Conservation (phyloP, 2,113 vertebrate species). For the Scophthalmus maximus region DNA sequence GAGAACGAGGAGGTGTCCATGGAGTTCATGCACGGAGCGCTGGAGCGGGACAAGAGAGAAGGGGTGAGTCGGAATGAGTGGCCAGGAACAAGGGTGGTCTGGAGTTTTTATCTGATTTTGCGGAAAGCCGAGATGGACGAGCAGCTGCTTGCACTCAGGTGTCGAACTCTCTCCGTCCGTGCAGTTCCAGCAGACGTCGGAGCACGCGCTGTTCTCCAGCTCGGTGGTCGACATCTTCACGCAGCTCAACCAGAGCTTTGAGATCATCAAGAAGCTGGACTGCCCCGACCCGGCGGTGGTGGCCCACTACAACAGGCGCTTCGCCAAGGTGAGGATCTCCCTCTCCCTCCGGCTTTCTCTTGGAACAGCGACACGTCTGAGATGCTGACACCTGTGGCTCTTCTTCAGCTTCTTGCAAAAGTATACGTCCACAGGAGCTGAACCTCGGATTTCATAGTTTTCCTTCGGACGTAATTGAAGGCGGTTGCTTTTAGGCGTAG, state of each 20-base stretch:
- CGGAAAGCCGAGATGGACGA: not conserved
- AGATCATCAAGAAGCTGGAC: conserved; percentile 97
- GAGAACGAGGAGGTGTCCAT: conserved; percentile 98
- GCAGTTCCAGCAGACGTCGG: conserved; percentile 97
- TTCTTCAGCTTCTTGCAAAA: too few relatives aligned
- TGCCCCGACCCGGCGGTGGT: conserved; percentile 91
- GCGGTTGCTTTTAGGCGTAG: conserved; percentile 39
- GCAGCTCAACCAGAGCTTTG: conserved; percentile 98
- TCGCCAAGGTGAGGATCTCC: conserved; percentile 88
- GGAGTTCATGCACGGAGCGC: conserved; percentile 94
- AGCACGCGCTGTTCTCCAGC: conserved; percentile 97
- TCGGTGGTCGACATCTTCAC: conserved; percentile 99
- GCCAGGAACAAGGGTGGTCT: not conserved
- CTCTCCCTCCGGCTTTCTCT: too few relatives aligned
- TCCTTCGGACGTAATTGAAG: conserved; percentile 11
- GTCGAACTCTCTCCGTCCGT: conserved; percentile 11
- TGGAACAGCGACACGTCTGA: too few relatives aligned
- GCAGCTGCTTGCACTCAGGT: too few relatives aligned
- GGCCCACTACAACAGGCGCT: conserved; percentile 91
- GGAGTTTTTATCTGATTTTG: conserved; percentile 5
- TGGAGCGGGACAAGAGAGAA: conserved; percentile 98
- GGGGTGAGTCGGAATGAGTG: conserved; percentile 89
- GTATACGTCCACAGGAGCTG: not conserved
- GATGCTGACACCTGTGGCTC: too few relatives aligned
- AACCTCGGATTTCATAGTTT: conserved; percentile 2